A percentile compares a stretch with the other conserved stretches of the same genome.
Evolutionary conservation across 2,888 invertebrate genomes (phyloP).

Genomic region (Melitaea athalia): DNA sequence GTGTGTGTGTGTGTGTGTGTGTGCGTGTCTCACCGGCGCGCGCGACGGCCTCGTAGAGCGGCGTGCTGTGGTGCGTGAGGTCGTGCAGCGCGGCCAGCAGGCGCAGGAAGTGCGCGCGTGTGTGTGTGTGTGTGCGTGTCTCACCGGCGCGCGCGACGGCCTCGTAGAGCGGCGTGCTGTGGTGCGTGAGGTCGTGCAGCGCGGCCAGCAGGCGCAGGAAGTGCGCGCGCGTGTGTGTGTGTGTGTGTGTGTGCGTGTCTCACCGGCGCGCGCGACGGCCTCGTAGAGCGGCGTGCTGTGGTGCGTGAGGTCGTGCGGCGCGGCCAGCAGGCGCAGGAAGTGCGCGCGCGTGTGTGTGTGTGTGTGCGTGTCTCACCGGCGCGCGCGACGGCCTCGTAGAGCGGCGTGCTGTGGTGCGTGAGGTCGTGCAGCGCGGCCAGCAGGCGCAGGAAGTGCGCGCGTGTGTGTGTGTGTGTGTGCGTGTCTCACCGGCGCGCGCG

Average conservation of each 20-base stretch:
- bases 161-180: slow-evolving; percentile 65
- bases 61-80: slow-evolving; percentile 85
- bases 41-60: slow-evolving; percentile 67
- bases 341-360: slow-evolving; percentile 91
- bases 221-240: slow-evolving; percentile 91
- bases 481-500: slow-evolving; percentile 62
- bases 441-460: slow-evolving; percentile 94
- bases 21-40: slow-evolving; percentile 57
- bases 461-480: too few species aligned
- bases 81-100: slow-evolving; percentile 95
- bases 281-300: slow-evolving; percentile 69
- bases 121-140: slow-evolving; percentile 20
- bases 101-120: slow-evolving; percentile 95
- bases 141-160: slow-evolving; percentile 69
- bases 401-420: slow-evolving; percentile 82
- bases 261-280: slow-evolving; percentile 69
- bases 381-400: slow-evolving; percentile 68
- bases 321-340: slow-evolving; percentile 95
- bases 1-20: background rate
- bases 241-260: slow-evolving; percentile 24
- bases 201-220: slow-evolving; percentile 96
- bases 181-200: slow-evolving; percentile 92
- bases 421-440: slow-evolving; percentile 95
- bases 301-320: slow-evolving; percentile 92
- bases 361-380: slow-evolving; percentile 56